Base-by-base conservation (phyloP, 2,113 vertebrate species). In the Oreochromis niloticus region DNA sequence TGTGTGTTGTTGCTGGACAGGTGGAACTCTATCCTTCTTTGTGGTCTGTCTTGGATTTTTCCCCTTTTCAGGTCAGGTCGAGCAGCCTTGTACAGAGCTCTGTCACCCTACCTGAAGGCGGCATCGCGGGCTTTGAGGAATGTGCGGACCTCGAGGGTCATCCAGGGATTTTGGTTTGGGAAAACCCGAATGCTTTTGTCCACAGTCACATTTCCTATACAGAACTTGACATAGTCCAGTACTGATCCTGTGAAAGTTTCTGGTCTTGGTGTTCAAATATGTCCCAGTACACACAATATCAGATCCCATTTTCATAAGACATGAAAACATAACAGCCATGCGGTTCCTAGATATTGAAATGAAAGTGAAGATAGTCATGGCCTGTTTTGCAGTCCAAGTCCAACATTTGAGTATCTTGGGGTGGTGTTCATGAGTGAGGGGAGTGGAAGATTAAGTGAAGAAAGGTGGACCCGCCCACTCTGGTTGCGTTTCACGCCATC, bases 1-100 rank as follows among this genome's bases (percentile, higher is more conserved):
- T 2, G 24, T 59, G 24, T 30, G 56, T 16, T 30, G 24, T 13
- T 16, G 56, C 1, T 59, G 24, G 24, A 30, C 56, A 59, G 56
- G 7, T 59, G 56, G 13, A 7, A 9, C 13, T 59, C 1, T 7
- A 59, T 59, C 13, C 13, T 59, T 59, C 56, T 59, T 59, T 59
- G 24, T 30, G 1, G 4, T 59, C 7, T 59, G 24, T 59, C 13
- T 59, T 30, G 56, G 13, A 7, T 59, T 59, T 59, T 59, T 16
- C 13, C 13, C 13, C 0, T 59, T 59, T 59, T 59, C 13, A 0
- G 56, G 7, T 59, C 56, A 5, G 13, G 0, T 9, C 0, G 30
- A 59, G 56, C 56, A 59, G 56, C 0, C 7, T 24, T 59, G 56
- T 59, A 59, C 24, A 59, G 0, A 30, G 56, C 56, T 59, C 24